Base-by-base conservation (phyloP, 2,888 invertebrate species). In the Archaeoteleia sp. region DNA sequence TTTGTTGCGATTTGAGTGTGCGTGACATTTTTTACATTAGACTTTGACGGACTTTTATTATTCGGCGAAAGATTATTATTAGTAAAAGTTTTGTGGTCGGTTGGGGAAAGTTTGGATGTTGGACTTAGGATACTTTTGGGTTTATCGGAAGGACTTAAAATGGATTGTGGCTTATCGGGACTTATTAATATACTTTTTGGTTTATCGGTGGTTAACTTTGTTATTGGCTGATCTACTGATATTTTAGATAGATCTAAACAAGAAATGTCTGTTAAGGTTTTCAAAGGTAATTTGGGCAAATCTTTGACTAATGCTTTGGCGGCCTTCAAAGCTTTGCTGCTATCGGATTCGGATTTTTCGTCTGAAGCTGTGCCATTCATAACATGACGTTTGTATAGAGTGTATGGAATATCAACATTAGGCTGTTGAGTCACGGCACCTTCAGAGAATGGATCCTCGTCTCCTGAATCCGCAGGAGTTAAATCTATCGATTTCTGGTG, bases 401-500 rank as follows among this genome's bases (percentile, higher is more conserved):
- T 93, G 77, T 95, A 95, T 0, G 95, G 93, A 79, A 95, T 95
- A 73, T 95, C 95, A 1, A 82, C 74, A 27, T 78, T 81, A 1
- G 78, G 51, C 73, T 88, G 88, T 63, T 87, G 87, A 5, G 82
- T 81, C 61, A 86, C 84, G 2, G 85, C 85, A 23, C 87, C 86
- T 17, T 88, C 82, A 34, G 91, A 90, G 57, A 93, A 92, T 10
- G 92, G 88, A 82, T 94, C 94, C 81, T 94, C 94, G 77, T 94
- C 94, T 63, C 94, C 93, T 0, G 94, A 94, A 84, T 94, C 94
- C 0, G 93, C 93, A 2, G 94, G 94, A 1, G 94, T 94, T 17
- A 94, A 85, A 79, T 94, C 94, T 61, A 94, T 94, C 0, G 94
- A 94, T 80, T 94, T 94, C 77, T 94, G 94, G 84, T 94, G 94